Evolutionary conservation across 2,888 invertebrate species (phyloP).

Genomic region (Pecten maximus): DNA sequence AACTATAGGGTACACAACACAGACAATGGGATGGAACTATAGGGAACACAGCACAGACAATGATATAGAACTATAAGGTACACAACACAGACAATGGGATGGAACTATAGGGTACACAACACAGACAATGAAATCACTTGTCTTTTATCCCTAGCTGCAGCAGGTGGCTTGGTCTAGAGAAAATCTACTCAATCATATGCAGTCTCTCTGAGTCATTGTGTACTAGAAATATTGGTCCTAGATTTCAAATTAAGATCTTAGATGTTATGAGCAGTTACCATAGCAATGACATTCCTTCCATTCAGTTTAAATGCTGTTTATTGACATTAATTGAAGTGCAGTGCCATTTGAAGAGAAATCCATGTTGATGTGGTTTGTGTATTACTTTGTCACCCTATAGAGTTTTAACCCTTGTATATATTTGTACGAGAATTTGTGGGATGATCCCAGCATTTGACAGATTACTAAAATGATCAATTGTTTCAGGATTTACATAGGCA

Average conservation of each 20-base stretch:
- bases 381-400: neutral
- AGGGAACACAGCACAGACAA: no score
- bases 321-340: constrained; percentile 36
- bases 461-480: constrained; percentile 20
- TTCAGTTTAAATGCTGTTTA: constrained; percentile 21
- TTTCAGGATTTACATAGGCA: neutral
- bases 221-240: constrained; percentile 9
- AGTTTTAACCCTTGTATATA: neutral
- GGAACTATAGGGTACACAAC: neutral
- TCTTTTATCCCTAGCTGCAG: constrained; percentile 25
- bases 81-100: neutral
- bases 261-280: constrained; percentile 40
- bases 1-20: no score
- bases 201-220: constrained; percentile 8
- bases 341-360: constrained; percentile 31
- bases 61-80: no score
- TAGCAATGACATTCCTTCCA: constrained; percentile 36
- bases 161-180: neutral
- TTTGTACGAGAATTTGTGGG: neutral
- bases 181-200: constrained; percentile 10
- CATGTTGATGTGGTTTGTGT: constrained; percentile 14
- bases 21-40: no score
- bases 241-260: constrained; percentile 33
- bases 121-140: constrained; percentile 3
- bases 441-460: neutral